Conservation (phyloP, 2,797 vertebrate species). For the Lagorchestes hirsutus region DNA sequence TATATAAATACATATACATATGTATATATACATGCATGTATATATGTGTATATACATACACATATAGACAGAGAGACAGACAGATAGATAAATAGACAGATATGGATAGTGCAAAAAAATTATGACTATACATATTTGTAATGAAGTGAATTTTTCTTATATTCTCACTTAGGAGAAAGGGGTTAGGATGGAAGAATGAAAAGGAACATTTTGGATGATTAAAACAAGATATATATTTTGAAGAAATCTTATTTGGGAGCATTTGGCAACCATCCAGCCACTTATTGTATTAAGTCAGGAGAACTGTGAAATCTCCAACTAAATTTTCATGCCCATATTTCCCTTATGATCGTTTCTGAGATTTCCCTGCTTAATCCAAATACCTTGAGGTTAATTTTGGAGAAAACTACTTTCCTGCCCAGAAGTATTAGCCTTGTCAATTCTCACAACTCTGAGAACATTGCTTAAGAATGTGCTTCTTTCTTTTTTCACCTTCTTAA, state of each 20-base stretch:
- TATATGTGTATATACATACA: too few species aligned
- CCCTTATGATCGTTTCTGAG: conserved; percentile 64
- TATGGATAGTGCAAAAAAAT: background rate
- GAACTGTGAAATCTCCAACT: conserved; percentile 52
- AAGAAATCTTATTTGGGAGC: background rate
- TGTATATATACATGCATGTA: too few species aligned
- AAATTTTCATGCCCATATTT: conserved; percentile 29
- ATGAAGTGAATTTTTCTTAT: background rate
- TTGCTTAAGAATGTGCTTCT: conserved; percentile 62
- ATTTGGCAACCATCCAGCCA: background rate
- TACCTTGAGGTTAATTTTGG: conserved; percentile 69
- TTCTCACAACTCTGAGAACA: conserved; percentile 64
- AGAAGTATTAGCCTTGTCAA: conserved; percentile 47
- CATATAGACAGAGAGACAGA: too few species aligned
- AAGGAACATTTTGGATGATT: background rate
- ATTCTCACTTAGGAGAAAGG: background rate
- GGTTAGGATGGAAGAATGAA: background rate
- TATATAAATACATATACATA: too few species aligned
- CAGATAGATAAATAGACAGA: too few species aligned
- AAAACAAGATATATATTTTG: background rate
- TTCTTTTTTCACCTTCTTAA: conserved; percentile 77
- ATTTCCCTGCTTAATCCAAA: conserved; percentile 65
- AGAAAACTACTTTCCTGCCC: conserved; percentile 63
- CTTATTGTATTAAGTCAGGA: conserved; percentile 8
- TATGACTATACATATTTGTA: background rate